Evolutionary conservation across 2,797 vertebrate genomes (phyloP), one percentile per base, ranked within the genome.

Genomic region (Myotis vivesi): DNA sequence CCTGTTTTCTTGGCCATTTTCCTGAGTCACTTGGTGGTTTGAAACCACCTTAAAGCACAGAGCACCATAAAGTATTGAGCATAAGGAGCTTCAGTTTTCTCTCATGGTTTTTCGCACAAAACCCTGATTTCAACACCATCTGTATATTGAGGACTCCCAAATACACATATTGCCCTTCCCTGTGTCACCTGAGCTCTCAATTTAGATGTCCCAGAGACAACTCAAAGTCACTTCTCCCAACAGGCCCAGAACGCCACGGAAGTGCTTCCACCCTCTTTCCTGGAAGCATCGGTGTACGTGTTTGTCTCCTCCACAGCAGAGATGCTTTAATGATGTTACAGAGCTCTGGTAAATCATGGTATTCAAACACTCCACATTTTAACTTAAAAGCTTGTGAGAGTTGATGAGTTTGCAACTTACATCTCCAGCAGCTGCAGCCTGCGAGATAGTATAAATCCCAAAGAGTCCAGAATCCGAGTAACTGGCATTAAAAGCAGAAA

Each of bases 391-490:
- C 41, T 55, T 38, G 8, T 53, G 46, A 77, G n/a, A 90, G n/a
- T 30, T 71, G 49, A 62, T 57, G 59, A 55, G 83, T 76, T n/a
- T 79, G 51, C 79, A 95, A 98, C 99, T 98, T 98, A 99, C 99
- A 92, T 99, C 99, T 53, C 97, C 98, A 89, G 98, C 97, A 88
- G 95, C 97, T 71, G 98, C 93, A 94, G 98, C 98, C 97, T 99
- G 99, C 5, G 98, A 99, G 96, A 99, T 98, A 33, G 99, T 98
- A 84, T 99, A 99, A 94, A 99, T 71, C 25, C 99, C 99, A 89
- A 99, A 99, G 71, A 99, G 99, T 55, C 99, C 99, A 53, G 99
- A 99, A 98, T 99, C 99, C 0, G 99, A 99, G 98, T 99, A 99
- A 97, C 97, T 99, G 30, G 98, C 98, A 87, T 99, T 99, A 97